Evolutionary conservation across 2,113 vertebrate species (phyloP), one percentile per base, ranked within the genome.

Genomic region (Hystrix cristata): DNA sequence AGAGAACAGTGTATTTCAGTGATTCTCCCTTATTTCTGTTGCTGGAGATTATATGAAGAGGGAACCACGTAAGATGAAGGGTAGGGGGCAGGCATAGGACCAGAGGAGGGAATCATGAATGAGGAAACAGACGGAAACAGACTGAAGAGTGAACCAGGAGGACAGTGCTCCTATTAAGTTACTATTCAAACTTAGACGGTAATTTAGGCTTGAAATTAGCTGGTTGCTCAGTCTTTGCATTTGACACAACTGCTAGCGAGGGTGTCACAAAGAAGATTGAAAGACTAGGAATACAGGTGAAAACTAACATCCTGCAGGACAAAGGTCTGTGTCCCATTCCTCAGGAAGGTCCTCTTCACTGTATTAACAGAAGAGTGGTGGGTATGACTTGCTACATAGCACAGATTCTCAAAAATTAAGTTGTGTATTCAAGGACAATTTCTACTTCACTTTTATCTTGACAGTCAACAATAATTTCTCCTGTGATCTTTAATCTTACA

Each of bases 401-500:
- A 85, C 3, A 15, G 15, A 5, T 46, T 95, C 55, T 88, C 74
- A 95, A 86, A 95, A 67, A n/a, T 60, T 48, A 84, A 92, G 82
- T 67, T 55, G 53, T 55, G 16, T 27, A 55, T 69, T 92, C 76
- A 81, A 97, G 79, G 48, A 87, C 43, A 53, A 71, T 59, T 95
- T 81, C 57, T 94, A 53, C 65, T 94, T 95, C 55, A 65, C 72
- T 76, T 85, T 72, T 71, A 88, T 74, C 43, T 90, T 80, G 55
- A 81, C 55, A 64, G 11, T 46, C 38, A 94, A 60, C 7, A 93
- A 53, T 7, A 62, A 57, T 27, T 74, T 76, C 85, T 88, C 23
- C 34, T 79, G 74, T 12, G 84, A 74, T 25, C 16, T 93, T 87
- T 86, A 38, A 65, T 95, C 92, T 95, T 90, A 53, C 85, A 88